Conservation (phyloP, 2,113 vertebrate genomes). For the Phalacrocorax carbo region DNA sequence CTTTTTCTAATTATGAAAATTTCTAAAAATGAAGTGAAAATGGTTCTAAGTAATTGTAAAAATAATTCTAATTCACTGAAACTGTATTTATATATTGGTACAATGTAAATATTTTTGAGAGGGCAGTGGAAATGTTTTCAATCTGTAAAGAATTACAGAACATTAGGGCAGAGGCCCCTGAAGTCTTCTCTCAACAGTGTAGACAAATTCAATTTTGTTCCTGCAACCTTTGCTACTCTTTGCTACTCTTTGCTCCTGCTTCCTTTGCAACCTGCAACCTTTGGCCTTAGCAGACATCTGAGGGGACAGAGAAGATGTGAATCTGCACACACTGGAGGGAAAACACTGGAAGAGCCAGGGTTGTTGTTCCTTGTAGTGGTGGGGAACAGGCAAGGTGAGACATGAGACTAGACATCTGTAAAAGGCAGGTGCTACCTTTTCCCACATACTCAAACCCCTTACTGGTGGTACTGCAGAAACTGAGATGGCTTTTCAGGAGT, state of each 20-base stretch:
- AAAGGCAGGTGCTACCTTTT: background rate
- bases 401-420: background rate
- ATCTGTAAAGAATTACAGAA: background rate
- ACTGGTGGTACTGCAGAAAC: background rate
- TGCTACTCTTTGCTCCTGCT: too few relatives aligned
- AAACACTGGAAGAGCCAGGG: background rate
- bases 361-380: background rate
- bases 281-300: background rate
- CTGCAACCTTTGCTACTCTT: background rate
- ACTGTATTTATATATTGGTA: background rate
- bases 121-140: background rate
- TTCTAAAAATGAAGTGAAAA: background rate
- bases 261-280: too few relatives aligned
- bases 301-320: background rate
- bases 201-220: background rate
- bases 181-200: background rate
- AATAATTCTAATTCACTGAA: background rate
- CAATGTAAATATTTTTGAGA: background rate
- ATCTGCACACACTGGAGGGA: background rate
- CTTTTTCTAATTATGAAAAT: background rate
- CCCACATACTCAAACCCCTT: background rate
- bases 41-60: background rate
- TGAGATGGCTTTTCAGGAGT: background rate
- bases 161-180: background rate
- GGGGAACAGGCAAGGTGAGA: background rate